Percentiles rank a stretch among this genome's conserved stretches.
phyloP scores from a whole-genome alignment of 2,888 invertebrate genomes.

The Corbicula japonica region DNA sequence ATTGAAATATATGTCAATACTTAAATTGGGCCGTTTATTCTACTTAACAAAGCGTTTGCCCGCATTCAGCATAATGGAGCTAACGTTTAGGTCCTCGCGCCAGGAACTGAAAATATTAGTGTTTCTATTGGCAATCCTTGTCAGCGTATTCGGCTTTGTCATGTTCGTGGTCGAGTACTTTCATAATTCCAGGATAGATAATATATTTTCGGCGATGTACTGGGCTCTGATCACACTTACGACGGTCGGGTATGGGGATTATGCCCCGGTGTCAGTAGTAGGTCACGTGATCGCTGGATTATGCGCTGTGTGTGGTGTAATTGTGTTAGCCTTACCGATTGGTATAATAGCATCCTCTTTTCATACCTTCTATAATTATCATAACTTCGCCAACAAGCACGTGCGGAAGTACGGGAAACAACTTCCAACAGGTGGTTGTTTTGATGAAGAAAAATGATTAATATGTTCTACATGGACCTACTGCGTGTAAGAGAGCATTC shows the following conservation, averaged over 20 bases:
- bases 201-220: neutral
- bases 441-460: too few species aligned
- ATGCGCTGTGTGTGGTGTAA: too few species aligned
- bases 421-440: too few species aligned
- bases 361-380: too few species aligned
- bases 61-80: neutral
- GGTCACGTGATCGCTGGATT: too few species aligned
- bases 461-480: too few species aligned
- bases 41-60: constrained; percentile 18
- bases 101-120: neutral
- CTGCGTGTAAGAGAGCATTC: too few species aligned
- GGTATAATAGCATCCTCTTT: too few species aligned
- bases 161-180: neutral
- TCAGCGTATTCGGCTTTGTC: neutral
- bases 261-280: too few species aligned
- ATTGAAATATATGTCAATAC: constrained; percentile 1
- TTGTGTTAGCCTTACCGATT: too few species aligned
- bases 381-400: too few species aligned
- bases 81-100: neutral
- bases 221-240: neutral
- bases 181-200: neutral
- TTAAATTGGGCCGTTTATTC: constrained; percentile 10
- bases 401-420: too few species aligned
- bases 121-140: neutral
- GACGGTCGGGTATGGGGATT: neutral